A percentile compares a stretch with the other conserved stretches of the same genome.
phyloP scores from a whole-genome alignment of 1,140 invertebrate genomes.

The Leptonema lineaticorne region DNA sequence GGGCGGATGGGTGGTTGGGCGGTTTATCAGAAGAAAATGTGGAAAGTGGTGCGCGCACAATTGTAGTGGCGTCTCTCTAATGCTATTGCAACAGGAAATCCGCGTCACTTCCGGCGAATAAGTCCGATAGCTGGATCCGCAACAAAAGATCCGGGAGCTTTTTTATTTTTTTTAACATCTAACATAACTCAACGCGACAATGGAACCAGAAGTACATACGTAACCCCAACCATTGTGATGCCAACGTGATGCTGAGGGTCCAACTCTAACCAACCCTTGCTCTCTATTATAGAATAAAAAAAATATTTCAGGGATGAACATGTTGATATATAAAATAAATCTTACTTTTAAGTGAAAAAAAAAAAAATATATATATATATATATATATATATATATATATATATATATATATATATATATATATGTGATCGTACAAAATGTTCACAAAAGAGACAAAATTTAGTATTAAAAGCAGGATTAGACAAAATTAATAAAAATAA shows the following conservation, averaged over 20 bases:
- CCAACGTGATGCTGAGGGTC: not conserved
- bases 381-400: not conserved
- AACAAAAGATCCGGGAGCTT: constrained; percentile 21
- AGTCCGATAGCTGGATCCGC: constrained; percentile 17
- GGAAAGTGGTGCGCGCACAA: not conserved
- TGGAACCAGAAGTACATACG: constrained; percentile 28
- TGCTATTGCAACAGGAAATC: constrained; percentile 41
- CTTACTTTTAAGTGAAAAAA: no score
- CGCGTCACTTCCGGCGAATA: constrained; percentile 36
- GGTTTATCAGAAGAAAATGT: not conserved
- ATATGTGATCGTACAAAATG: no score
- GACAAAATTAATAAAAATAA: no score
- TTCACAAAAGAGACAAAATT: no score
- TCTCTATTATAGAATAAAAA: not conserved
- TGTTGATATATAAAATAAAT: no score
- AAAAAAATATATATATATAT: no score
- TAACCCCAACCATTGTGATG: constrained; percentile 19
- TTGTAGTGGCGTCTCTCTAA: constrained; percentile 38
- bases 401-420: not conserved
- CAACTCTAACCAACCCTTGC: not conserved
- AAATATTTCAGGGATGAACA: no score
- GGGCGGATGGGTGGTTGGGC: not conserved
- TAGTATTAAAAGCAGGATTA: no score
- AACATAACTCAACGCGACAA: constrained; percentile 39
- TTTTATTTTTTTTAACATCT: constrained; percentile 36